A percentile compares a stretch with the other conserved stretches of the same genome.
These are phyloP conservation scores for Myotis daubentonii DNA, from an alignment of 2,797 vertebrate genomes.

Conservation along the genomic window DNA sequence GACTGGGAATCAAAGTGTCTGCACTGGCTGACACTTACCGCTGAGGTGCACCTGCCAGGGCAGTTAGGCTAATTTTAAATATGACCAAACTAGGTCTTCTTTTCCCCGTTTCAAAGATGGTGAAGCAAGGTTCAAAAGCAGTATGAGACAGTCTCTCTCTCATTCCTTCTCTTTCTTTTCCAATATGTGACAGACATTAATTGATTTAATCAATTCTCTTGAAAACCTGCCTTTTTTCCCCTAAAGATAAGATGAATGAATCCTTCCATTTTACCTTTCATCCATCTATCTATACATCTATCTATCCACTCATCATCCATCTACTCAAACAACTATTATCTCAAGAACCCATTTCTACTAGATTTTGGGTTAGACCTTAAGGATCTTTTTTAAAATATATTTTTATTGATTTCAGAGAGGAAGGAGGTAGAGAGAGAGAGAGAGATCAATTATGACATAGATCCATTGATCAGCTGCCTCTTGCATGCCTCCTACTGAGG, in stretches of 20 bases:
- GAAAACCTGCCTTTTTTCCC: background rate
- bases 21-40: too few species aligned
- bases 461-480: too few species aligned
- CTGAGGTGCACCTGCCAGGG: too few species aligned
- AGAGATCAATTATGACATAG: too few species aligned
- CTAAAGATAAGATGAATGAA: background rate
- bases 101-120: background rate
- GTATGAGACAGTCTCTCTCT: background rate
- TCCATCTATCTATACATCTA: background rate
- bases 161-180: background rate
- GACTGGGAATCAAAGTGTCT: too few species aligned
- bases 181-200: background rate
- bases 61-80: background rate
- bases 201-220: background rate
- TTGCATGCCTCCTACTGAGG: too few species aligned
- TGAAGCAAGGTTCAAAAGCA: background rate
- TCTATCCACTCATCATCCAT: background rate
- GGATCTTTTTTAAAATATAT: too few species aligned
- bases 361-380: background rate
- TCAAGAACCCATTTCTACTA: background rate
- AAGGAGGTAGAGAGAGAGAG: too few species aligned
- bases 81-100: background rate
- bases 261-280: background rate
- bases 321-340: background rate
- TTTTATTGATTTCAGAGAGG: too few species aligned